phyloP scores from a whole-genome alignment of 64 coral and sea anemone species.

The Acropora yongei region DNA sequence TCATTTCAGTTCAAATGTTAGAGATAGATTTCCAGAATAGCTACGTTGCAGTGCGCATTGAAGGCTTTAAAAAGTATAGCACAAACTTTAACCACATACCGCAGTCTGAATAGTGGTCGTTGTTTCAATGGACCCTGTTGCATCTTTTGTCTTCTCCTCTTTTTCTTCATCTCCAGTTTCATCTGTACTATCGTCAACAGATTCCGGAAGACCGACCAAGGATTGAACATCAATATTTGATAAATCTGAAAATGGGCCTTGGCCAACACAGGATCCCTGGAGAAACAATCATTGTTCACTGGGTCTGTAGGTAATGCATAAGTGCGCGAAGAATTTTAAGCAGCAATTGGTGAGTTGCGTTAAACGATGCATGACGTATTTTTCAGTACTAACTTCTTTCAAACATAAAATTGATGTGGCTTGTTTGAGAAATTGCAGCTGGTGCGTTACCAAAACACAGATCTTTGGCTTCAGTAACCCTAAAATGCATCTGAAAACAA shows the following conservation, averaged over 20 bases:
- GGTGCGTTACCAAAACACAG: conserved; percentile 92
- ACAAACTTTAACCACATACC: neutral
- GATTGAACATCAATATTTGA: conserved; percentile 83
- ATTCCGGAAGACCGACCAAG: conserved; percentile 42
- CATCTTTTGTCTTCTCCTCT: neutral
- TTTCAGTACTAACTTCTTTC: conserved; percentile 67
- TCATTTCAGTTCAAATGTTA: too few relatives aligned
- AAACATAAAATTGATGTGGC: conserved; percentile 81
- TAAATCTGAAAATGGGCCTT: conserved; percentile 70
- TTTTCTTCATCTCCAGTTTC: conserved; percentile 23
- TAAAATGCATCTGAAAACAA: conserved; percentile 76
- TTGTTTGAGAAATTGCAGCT: conserved; percentile 85
- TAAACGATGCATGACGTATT: neutral
- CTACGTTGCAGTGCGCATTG: neutral
- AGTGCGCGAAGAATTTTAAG: neutral
- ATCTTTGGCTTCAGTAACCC: conserved; percentile 82
- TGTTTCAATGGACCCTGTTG: neutral
- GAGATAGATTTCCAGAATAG: too few relatives aligned
- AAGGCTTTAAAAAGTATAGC: neutral
- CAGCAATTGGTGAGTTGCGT: neutral
- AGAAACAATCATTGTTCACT: neutral
- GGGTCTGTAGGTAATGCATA: neutral
- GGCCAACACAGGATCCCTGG: conserved; percentile 80
- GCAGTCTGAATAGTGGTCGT: conserved; percentile 14
- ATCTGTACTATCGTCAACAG: conserved; percentile 65